A percentile compares a stretch with the other conserved stretches of the same genome.
phyloP scores from a whole-genome alignment of 1,140 invertebrate species.

The Hylaeus volcanicus region DNA sequence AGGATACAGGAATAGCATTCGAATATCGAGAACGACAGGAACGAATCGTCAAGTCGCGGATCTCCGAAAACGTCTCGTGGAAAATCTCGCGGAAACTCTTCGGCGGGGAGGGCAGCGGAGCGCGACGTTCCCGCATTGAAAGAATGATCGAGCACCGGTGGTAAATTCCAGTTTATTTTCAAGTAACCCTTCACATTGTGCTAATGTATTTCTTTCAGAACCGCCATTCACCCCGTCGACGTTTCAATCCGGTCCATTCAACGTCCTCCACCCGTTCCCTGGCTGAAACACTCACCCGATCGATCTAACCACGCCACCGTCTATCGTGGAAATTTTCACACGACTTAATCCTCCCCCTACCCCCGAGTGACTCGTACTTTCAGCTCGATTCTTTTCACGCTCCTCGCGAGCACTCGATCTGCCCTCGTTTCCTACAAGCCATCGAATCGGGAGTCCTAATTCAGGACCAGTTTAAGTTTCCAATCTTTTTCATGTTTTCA shows the following conservation, averaged over 20 bases:
- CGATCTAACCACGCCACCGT: slow-evolving; percentile 71
- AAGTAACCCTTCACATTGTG: slow-evolving; percentile 73
- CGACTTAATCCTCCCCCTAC: slow-evolving; percentile 53
- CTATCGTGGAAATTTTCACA: slow-evolving; percentile 61
- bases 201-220: slow-evolving; percentile 78
- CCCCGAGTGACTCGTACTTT: slow-evolving; percentile 68
- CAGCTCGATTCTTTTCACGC: background rate
- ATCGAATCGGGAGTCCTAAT: too few relatives aligned
- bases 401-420: background rate
- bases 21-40: too few relatives aligned
- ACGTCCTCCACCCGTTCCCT: slow-evolving; percentile 58
- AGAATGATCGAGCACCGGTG: slow-evolving; percentile 64
- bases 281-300: slow-evolving; percentile 74
- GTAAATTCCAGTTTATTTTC: slow-evolving; percentile 69
- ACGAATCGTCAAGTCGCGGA: too few relatives aligned
- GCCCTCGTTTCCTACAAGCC: too few relatives aligned
- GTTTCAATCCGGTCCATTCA: slow-evolving; percentile 77
- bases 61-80: background rate
- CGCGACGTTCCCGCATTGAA: slow-evolving; percentile 61
- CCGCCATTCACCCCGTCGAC: slow-evolving; percentile 71
- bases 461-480: too few relatives aligned
- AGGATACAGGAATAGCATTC: too few relatives aligned
- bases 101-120: slow-evolving; percentile 23
- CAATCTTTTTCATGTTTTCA: too few relatives aligned
- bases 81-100: slow-evolving; percentile 40